phyloP scores from a whole-genome alignment of 2,113 vertebrate species.

The Boleophthalmus pectinirostris region DNA sequence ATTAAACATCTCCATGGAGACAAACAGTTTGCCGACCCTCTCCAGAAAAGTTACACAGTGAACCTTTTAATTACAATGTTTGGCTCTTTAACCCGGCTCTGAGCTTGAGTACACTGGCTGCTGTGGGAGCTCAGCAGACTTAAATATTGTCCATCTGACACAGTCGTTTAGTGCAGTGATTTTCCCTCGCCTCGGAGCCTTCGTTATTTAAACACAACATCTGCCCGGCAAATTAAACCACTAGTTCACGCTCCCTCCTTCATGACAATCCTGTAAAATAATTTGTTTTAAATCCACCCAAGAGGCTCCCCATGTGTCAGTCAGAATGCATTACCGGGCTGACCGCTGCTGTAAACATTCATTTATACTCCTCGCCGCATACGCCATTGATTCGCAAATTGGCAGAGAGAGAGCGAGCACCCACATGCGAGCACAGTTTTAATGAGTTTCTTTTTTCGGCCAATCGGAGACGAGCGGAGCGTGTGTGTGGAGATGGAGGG shows the following conservation, averaged over 20 bases:
- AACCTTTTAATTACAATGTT: no score
- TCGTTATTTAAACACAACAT: conserved; percentile 7
- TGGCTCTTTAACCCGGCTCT: no score
- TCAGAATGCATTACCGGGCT: conserved; percentile 25
- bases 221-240: conserved; percentile 28
- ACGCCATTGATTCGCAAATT: conserved; percentile 55
- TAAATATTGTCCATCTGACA: conserved; percentile 1
- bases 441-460: conserved; percentile 58
- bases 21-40: no score
- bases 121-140: background rate
- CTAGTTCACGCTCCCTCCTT: conserved; percentile 23
- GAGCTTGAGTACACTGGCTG: background rate
- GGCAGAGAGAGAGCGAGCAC: conserved; percentile 34
- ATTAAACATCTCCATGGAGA: no score
- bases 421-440: conserved; percentile 40
- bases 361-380: conserved; percentile 51
- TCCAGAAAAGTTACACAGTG: no score
- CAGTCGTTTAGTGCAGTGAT: conserved; percentile 1
- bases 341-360: conserved; percentile 53
- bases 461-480: conserved; percentile 23
- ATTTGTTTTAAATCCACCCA: conserved; percentile 41
- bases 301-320: conserved; percentile 37
- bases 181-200: conserved; percentile 5
- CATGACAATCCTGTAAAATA: conserved; percentile 36
- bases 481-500: conserved; percentile 36